Evolutionary conservation across 2,797 vertebrate species (phyloP).

Genomic region (Decapterus maruadsi): DNA sequence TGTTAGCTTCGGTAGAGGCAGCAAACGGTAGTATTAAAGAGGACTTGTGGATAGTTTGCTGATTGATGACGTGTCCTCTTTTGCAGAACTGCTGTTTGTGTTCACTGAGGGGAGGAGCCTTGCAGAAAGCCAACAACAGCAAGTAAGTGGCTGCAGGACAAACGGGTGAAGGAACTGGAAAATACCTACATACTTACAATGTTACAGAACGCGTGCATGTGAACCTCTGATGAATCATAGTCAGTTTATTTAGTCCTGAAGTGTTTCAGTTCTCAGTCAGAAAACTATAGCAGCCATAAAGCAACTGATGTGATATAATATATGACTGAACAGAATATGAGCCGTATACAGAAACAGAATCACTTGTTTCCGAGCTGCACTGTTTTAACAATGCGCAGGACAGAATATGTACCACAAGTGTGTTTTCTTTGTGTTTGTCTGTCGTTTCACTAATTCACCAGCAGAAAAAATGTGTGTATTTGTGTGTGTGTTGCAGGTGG

Average conservation of each 20-base stretch:
- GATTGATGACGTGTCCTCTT: slow-evolving; percentile 1
- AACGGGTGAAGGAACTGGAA: background rate
- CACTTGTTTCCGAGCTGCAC: too few relatives aligned
- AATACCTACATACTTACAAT: background rate
- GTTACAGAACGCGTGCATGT: background rate
- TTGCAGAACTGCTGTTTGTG: slow-evolving; percentile 96
- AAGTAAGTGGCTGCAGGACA: slow-evolving; percentile 86
- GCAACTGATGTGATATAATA: background rate
- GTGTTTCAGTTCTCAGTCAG: background rate
- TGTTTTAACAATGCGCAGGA: too few relatives aligned
- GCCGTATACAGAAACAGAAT: background rate
- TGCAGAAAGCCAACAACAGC: slow-evolving; percentile 97
- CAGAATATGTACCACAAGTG: too few relatives aligned
- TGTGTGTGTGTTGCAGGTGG: slow-evolving; percentile 88
- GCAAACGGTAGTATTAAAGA: background rate
- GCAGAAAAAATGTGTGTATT: background rate
- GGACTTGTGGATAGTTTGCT: background rate
- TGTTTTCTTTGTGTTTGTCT: too few relatives aligned
- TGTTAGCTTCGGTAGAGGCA: background rate
- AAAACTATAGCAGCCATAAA: background rate
- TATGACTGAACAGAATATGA: background rate
- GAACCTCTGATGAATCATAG: background rate
- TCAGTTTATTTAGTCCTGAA: background rate
- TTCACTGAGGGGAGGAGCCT: slow-evolving; percentile 93
- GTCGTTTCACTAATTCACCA: too few relatives aligned